Evolutionary conservation across 2,888 invertebrate genomes (phyloP), one percentile per base, ranked within the genome.

Genomic region (Ochlodes sylvanus): DNA sequence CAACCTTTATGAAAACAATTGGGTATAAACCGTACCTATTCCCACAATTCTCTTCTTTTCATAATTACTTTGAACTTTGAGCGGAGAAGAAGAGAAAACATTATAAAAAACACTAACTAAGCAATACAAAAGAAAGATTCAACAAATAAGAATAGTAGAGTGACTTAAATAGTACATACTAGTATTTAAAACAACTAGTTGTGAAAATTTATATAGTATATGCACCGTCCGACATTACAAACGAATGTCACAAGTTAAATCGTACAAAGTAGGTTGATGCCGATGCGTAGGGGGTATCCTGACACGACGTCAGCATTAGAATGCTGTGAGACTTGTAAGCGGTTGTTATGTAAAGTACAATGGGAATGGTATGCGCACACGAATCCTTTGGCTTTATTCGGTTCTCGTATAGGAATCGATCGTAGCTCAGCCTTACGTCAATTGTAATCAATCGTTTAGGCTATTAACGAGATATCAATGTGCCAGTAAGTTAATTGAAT

Each of bases 261-360:
- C 15, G 4, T 47, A 50, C 19, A 19, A 19, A 50, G 19, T 19
- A 50, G 10, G 17, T 19, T 50, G 50, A 50, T 27, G 54, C 41
- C 38, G 17, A 27, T 27, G 21, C 42, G 63, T 55, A 42, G 54
- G 63, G 62, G 54, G 54, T 21, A 54, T n/a, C 21, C 27, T 54
- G 54, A 27, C 38, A 12, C 27, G n/a, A 38, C 21, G 54, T 63
- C 63, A 63, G 19, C 63, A 27, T 54, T 63, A 63, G 54, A 63
- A 54, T 42, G 63, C 50, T 19, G 19, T 19, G 10, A 12, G 50
- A 21, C 50, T 54, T 41, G 42, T 38, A 41, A 38, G 52, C 62
- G 19, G 62, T 62, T 52, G 52, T 62, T 62, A 62, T 62, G 62
- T 54, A 27, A 63, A 63, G 15, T 21, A 50, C 50, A 19, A 50